phyloP scores from a whole-genome alignment of 1,140 invertebrate species.

The Lineus longissimus region DNA sequence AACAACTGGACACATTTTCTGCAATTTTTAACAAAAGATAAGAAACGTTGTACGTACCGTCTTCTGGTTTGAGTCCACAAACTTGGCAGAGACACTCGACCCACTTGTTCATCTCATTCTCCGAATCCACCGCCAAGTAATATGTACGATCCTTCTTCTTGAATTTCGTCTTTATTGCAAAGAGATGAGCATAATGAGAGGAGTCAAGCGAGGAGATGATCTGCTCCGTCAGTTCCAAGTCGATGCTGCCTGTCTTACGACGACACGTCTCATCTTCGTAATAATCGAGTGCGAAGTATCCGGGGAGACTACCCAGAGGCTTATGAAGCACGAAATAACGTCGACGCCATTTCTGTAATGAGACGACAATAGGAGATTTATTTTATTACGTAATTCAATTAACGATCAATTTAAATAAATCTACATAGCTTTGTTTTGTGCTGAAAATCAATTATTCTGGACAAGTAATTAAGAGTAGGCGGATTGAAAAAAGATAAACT shows the following conservation, averaged over 20 bases:
- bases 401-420: no score
- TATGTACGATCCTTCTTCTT: constrained; percentile 69
- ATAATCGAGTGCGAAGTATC: constrained; percentile 90
- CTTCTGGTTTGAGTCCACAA: constrained; percentile 78
- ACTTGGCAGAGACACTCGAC: constrained; percentile 89
- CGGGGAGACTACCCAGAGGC: constrained; percentile 83
- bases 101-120: constrained; percentile 91
- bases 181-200: constrained; percentile 36
- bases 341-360: constrained; percentile 83
- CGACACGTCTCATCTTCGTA: constrained; percentile 81
- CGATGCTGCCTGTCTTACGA: constrained; percentile 84
- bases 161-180: constrained; percentile 43
- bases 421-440: no score
- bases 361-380: constrained; percentile 20
- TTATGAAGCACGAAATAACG: constrained; percentile 84
- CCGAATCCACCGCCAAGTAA: constrained; percentile 85
- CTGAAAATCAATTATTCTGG: no score
- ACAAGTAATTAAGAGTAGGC: no score
- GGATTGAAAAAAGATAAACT: no score
- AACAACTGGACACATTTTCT: no score
- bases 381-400: no score
- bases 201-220: constrained; percentile 58
- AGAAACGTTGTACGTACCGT: constrained; percentile 52
- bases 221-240: constrained; percentile 93
- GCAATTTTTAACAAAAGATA: constrained; percentile 4